phyloP scores from a whole-genome alignment of 1,140 invertebrate species.

The Pentalonia nigronervosa region DNA sequence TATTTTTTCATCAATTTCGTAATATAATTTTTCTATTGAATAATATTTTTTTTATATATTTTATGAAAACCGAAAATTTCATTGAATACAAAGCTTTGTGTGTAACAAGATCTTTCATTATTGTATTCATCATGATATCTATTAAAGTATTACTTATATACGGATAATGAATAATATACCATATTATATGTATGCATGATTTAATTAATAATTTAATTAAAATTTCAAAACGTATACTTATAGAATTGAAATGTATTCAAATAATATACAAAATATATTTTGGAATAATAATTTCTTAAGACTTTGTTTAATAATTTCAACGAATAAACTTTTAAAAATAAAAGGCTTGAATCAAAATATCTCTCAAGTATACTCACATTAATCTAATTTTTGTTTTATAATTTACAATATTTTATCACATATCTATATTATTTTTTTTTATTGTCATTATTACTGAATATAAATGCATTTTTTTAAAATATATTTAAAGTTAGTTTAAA shows the following conservation, averaged over 20 bases:
- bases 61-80: background rate
- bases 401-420: background rate
- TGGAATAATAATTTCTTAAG: background rate
- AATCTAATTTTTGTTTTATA: background rate
- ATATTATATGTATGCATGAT: background rate
- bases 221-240: background rate
- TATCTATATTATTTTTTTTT: background rate
- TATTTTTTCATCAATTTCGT: background rate
- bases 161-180: background rate
- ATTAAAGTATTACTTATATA: background rate
- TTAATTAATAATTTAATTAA: background rate
- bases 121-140: no score
- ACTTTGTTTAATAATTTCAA: background rate
- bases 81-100: background rate
- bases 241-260: background rate
- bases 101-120: background rate
- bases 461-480: background rate
- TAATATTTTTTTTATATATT: background rate
- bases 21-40: background rate
- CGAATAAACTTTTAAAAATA: background rate
- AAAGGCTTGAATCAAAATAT: background rate
- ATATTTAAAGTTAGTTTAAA: no score
- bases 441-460: background rate
- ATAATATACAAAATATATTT: background rate
- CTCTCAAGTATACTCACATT: background rate